These are phyloP conservation scores for Eremophila alpestris DNA, from an alignment of 2,797 vertebrate genomes.

Conservation along the genomic window DNA sequence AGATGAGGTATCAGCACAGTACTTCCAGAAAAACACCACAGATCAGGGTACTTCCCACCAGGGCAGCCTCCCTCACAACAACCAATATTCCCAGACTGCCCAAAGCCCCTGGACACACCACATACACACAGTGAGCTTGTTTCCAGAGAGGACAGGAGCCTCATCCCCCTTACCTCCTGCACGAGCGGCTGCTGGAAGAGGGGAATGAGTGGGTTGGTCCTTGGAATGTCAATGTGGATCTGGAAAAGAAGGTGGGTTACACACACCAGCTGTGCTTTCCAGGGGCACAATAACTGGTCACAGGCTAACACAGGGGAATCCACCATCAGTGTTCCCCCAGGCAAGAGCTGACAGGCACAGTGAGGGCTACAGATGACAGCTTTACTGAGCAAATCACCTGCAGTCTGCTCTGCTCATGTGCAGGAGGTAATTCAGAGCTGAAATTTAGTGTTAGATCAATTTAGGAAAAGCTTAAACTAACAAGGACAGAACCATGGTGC, in stretches of 20 bases:
- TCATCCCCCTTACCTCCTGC: constrained; percentile 87
- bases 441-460: background rate
- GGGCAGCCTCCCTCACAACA: background rate
- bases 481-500: background rate
- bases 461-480: background rate
- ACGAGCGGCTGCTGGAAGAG: constrained; percentile 96
- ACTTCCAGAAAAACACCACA: background rate
- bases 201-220: constrained; percentile 97
- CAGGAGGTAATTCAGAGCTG: background rate
- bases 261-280: background rate
- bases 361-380: background rate
- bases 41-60: background rate
- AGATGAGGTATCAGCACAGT: background rate
- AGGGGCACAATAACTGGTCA: background rate
- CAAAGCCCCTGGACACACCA: background rate
- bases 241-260: constrained; percentile 68
- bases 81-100: background rate
- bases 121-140: background rate
- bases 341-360: background rate
- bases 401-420: background rate
- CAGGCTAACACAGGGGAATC: background rate
- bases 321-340: background rate
- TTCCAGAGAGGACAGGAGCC: background rate
- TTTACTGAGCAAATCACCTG: background rate
- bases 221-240: constrained; percentile 99